Conservation (phyloP, 2,888 invertebrate species). For the Zele albiditarsus region DNA sequence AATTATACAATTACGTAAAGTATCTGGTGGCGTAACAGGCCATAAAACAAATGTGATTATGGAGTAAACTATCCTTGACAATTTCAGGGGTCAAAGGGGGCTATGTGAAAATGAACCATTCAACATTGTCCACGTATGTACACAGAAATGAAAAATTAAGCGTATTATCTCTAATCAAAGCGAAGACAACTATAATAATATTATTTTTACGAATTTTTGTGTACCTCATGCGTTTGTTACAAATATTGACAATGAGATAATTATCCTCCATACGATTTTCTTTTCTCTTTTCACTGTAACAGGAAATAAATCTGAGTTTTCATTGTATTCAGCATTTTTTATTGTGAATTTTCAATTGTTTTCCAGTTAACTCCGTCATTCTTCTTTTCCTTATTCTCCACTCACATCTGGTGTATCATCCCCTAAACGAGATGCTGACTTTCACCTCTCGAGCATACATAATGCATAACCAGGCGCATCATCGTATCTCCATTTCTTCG, state of each 20-base stretch:
- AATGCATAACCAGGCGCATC: constrained; percentile 71
- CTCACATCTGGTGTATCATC: background rate
- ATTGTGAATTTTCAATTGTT: constrained; percentile 35
- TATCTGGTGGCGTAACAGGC: constrained; percentile 67
- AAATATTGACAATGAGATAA: too few species aligned
- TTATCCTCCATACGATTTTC: too few species aligned
- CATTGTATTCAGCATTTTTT: constrained; percentile 32
- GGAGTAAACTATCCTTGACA: constrained; percentile 48
- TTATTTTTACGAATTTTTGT: too few species aligned
- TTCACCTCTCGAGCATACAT: constrained; percentile 53
- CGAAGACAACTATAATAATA: too few species aligned
- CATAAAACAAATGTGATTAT: constrained; percentile 70
- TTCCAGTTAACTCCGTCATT: constrained; percentile 30
- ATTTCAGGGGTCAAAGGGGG: background rate
- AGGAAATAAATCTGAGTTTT: background rate
- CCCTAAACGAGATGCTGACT: constrained; percentile 30
- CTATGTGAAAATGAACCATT: background rate
- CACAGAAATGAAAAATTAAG: too few species aligned
- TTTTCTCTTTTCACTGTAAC: background rate
- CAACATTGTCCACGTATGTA: background rate
- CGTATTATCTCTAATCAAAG: too few species aligned
- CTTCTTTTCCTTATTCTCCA: background rate
- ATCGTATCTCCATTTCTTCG: constrained; percentile 71
- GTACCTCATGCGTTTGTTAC: too few species aligned
- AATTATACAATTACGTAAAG: constrained; percentile 73